These are phyloP conservation scores for Ornithoptera alexandrae DNA, from an alignment of 2,888 invertebrate genomes.

Conservation along the genomic window DNA sequence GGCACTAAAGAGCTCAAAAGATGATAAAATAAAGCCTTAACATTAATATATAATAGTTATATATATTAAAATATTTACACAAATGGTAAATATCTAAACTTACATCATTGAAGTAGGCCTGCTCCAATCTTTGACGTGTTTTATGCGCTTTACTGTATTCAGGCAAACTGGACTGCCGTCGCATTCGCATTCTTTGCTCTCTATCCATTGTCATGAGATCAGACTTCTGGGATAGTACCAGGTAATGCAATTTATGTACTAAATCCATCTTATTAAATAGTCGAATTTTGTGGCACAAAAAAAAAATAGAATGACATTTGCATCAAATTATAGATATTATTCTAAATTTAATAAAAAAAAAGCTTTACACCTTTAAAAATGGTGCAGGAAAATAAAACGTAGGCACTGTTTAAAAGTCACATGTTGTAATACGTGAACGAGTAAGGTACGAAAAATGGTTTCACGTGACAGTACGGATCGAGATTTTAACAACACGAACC, in stretches of 20 bases:
- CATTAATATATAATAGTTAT: neutral
- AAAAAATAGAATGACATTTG: neutral
- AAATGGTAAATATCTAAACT: constrained; percentile 41
- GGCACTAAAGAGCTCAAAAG: no score
- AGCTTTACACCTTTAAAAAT: neutral
- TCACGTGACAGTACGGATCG: constrained; percentile 13
- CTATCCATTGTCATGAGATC: constrained; percentile 76
- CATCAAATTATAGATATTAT: neutral
- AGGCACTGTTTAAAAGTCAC: constrained; percentile 12
- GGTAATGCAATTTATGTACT: constrained; percentile 73
- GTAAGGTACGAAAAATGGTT: constrained; percentile 1
- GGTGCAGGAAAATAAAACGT: constrained; percentile 16
- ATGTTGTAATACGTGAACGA: constrained; percentile 12
- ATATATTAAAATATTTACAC: neutral
- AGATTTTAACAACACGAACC: constrained; percentile 34
- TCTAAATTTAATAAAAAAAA: neutral
- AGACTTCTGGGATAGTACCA: constrained; percentile 75
- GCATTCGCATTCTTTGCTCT: constrained; percentile 70
- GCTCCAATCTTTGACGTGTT: constrained; percentile 65
- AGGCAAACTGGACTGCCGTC: constrained; percentile 73
- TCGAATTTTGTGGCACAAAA: neutral
- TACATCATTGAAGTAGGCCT: constrained; percentile 73
- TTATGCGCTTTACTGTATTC: constrained; percentile 70
- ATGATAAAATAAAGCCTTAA: no score
- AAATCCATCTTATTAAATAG: constrained; percentile 60